These are phyloP conservation scores for Macrochelys suwanniensis DNA, from an alignment of 2,797 vertebrate species.

Conservation along the genomic window DNA sequence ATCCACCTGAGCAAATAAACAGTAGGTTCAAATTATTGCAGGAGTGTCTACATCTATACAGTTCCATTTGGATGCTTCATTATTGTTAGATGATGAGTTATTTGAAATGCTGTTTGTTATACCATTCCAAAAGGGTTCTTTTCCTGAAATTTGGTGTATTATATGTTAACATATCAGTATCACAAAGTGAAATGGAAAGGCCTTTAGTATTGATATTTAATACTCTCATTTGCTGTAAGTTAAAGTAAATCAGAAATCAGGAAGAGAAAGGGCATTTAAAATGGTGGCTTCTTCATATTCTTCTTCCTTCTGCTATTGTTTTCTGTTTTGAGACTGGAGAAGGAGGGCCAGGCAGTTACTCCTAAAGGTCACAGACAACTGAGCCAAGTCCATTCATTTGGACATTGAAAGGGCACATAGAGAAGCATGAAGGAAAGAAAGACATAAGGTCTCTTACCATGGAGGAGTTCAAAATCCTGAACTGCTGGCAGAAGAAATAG, in stretches of 20 bases:
- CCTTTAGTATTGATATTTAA: background rate
- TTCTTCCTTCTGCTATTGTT: background rate
- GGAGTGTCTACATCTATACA: background rate
- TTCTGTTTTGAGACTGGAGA: background rate
- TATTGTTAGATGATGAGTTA: background rate
- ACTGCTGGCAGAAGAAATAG: background rate
- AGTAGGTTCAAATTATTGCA: background rate
- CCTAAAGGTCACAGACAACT: background rate
- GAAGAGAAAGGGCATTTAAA: accelerated
- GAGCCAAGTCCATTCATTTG: accelerated
- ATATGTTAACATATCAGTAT: background rate
- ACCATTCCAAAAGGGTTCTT: background rate
- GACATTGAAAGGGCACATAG: too few relatives aligned
- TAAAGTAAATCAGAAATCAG: background rate
- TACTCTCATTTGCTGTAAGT: background rate
- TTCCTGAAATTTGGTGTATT: background rate
- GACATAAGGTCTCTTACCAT: background rate
- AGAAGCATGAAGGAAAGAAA: background rate
- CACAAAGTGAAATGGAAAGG: background rate
- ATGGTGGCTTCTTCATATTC: background rate
- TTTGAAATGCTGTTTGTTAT: background rate
- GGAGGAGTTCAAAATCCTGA: accelerated
- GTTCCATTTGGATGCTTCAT: background rate
- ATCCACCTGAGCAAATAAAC: background rate
- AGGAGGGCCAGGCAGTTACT: background rate